Conservation (phyloP, 2,797 vertebrate genomes). For the Danio choprae region DNA sequence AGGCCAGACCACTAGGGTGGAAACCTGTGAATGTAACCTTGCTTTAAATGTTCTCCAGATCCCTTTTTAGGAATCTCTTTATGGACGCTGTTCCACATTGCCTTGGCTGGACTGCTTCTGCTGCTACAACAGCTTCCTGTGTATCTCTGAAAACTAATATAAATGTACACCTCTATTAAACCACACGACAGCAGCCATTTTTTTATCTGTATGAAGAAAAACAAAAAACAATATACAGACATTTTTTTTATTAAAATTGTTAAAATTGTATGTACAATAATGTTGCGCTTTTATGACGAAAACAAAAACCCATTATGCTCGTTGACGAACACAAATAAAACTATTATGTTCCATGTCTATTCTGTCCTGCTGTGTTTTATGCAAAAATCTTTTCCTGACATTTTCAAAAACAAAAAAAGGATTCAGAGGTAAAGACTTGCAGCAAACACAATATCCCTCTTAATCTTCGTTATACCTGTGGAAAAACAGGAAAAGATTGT, state of each 20-base stretch:
- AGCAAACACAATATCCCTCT: slow-evolving; percentile 98
- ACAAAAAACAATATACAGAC: slow-evolving; percentile 73
- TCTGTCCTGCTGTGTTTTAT: slow-evolving; percentile 48
- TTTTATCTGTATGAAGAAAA: slow-evolving; percentile 72
- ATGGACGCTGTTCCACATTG: slow-evolving; percentile 71
- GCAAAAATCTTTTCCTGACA: slow-evolving; percentile 26
- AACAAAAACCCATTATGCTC: slow-evolving; percentile 71
- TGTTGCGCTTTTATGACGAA: slow-evolving; percentile 63
- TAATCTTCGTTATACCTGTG: slow-evolving; percentile 96
- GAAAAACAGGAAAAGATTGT: slow-evolving; percentile 9
- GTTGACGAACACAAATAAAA: slow-evolving; percentile 66
- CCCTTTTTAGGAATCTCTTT: slow-evolving; percentile 62
- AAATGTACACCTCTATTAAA: slow-evolving; percentile 67
- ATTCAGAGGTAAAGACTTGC: slow-evolving; percentile 95
- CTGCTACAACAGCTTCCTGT: slow-evolving; percentile 85
- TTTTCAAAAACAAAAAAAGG: neutral
- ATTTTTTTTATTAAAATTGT: slow-evolving; percentile 85
- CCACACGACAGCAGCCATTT: slow-evolving; percentile 51
- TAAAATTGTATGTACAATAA: slow-evolving; percentile 86
- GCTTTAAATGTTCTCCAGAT: slow-evolving; percentile 71
- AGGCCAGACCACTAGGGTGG: slow-evolving; percentile 77
- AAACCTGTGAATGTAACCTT: slow-evolving; percentile 81
- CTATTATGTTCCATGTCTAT: slow-evolving; percentile 59
- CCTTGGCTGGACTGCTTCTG: slow-evolving; percentile 84
- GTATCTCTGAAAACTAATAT: slow-evolving; percentile 70